Conservation (phyloP, 2,888 invertebrate genomes). For the Notodonta dromedarius region DNA sequence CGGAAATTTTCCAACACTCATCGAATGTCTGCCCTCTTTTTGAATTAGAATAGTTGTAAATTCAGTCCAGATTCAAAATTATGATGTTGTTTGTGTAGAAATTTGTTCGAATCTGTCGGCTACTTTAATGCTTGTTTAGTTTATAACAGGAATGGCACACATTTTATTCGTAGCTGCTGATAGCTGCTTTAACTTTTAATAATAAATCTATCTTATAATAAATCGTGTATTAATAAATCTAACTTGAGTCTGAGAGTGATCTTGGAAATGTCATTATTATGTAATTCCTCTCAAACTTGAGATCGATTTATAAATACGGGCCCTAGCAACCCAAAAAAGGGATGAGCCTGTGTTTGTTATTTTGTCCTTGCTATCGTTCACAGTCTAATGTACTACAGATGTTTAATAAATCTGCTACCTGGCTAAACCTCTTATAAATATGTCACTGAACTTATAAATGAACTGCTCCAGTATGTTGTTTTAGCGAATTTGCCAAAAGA, state of each 20-base stretch:
- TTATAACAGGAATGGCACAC: slow-evolving; percentile 15
- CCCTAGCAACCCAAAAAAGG: slow-evolving; percentile 48
- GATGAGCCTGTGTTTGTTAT: slow-evolving; percentile 29
- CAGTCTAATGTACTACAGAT: slow-evolving; percentile 3
- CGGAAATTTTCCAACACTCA: background rate
- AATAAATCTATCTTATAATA: too few species aligned
- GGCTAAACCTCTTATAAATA: background rate
- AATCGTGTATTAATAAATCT: too few species aligned
- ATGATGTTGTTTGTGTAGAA: slow-evolving; percentile 1
- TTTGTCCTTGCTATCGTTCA: slow-evolving; percentile 14
- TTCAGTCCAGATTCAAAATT: background rate
- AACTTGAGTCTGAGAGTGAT: too few species aligned
- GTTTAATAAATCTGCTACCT: background rate
- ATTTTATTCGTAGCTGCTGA: slow-evolving; percentile 27
- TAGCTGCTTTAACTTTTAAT: slow-evolving; percentile 8
- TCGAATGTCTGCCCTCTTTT: background rate
- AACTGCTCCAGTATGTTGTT: background rate
- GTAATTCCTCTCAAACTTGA: too few species aligned
- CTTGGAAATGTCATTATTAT: too few species aligned
- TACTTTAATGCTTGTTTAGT: background rate
- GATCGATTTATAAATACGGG: too few species aligned
- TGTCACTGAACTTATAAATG: background rate
- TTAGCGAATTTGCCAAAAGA: background rate
- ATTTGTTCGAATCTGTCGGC: background rate
- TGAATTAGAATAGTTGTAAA: background rate